Evolutionary conservation across 2,113 vertebrate species (phyloP).

Genomic region (Ginglymostoma cirratum): DNA sequence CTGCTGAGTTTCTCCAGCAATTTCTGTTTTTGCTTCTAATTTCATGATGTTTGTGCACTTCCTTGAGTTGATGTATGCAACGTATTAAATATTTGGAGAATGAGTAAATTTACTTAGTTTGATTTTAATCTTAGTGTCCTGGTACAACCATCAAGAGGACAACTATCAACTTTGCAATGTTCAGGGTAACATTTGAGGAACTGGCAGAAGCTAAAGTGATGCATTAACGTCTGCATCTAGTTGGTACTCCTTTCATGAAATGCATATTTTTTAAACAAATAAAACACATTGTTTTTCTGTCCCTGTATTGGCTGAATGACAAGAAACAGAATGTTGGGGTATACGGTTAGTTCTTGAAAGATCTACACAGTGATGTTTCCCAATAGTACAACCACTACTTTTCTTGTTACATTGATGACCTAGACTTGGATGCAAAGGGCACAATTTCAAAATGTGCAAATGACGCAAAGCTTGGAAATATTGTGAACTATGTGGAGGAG

Average conservation of each 20-base stretch:
- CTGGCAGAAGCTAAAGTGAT: not conserved
- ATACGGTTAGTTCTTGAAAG: too few relatives aligned
- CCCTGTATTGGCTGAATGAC: too few relatives aligned
- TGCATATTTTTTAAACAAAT: not conserved
- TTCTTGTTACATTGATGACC: too few relatives aligned
- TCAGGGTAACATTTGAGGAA: not conserved
- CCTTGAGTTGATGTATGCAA: not conserved
- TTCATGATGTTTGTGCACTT: not conserved
- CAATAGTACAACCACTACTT: too few relatives aligned
- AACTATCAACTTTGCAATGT: not conserved
- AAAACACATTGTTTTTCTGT: not conserved
- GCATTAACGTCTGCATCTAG: not conserved
- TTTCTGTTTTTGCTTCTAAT: too few relatives aligned
- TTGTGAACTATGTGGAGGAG: too few relatives aligned
- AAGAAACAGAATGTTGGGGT: too few relatives aligned
- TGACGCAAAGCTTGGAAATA: too few relatives aligned
- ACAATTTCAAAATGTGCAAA: too few relatives aligned
- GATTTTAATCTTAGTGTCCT: not conserved
- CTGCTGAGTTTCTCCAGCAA: too few relatives aligned
- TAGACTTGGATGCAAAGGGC: too few relatives aligned
- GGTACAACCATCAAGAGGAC: not conserved
- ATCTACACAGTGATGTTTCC: too few relatives aligned
- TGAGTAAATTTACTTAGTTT: not conserved
- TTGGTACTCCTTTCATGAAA: not conserved
- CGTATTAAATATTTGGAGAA: not conserved